Base-by-base conservation (phyloP, 1,140 invertebrate species). In the Copidosoma floridanum region DNA sequence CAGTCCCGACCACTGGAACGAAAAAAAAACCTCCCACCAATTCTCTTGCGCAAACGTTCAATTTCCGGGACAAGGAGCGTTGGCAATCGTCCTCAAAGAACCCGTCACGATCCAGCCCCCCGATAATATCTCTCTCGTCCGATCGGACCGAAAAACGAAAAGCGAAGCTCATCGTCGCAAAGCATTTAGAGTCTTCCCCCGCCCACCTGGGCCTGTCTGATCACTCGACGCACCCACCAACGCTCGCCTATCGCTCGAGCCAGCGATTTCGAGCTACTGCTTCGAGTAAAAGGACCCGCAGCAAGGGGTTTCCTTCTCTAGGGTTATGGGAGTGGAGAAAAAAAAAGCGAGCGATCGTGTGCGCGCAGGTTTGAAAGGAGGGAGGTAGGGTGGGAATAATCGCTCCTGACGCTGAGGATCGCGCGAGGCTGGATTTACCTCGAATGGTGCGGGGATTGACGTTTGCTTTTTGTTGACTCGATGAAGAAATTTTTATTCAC, bases 191-290 rank as follows among this genome's bases (percentile, higher is more conserved):
- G n/a, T n/a, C n/a, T n/a, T n/a, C n/a, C n/a, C n/a, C n/a, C n/a
- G n/a, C n/a, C n/a, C n/a, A n/a, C n/a, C n/a, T n/a, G n/a, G n/a
- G n/a, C n/a, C n/a, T n/a, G n/a, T n/a, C n/a, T n/a, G n/a, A n/a
- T n/a, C n/a, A n/a, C n/a, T n/a, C n/a, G n/a, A n/a, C n/a, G n/a
- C n/a, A n/a, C n/a, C n/a, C n/a, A n/a, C n/a, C n/a, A n/a, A n/a
- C n/a, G 57, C 50, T 58, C 63, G 69, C 67, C 67, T 75, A 76
- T 75, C 75, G 69, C 57, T 67, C 46, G 53, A 69, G 63, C 70
- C 69, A 65, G 73, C 69, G 75, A 69, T 75, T 74, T 75, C 70
- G 66, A 71, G 64, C 66, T 68, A 68, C 71, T 66, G 64, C 61
- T 37, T 43, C 41, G 46, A 20, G 51, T 18, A 10, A 37, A n/a